Conservation (phyloP, 2,797 vertebrate genomes). For the Protonibea diacanthus region DNA sequence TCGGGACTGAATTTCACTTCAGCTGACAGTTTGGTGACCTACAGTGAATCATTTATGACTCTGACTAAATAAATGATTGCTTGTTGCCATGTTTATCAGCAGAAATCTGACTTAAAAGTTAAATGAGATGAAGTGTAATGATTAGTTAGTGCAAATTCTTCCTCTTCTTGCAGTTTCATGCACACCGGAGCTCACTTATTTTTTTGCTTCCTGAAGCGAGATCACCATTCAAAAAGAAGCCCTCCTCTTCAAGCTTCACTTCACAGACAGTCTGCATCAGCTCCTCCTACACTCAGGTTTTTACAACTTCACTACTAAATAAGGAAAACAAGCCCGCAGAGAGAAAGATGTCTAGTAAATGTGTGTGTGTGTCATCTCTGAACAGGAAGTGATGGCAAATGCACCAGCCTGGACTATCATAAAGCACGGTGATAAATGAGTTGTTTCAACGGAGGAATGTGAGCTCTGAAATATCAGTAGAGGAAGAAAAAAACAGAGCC, state of each 20-base stretch:
- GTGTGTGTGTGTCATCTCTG: conserved; percentile 32
- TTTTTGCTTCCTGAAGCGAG: background rate
- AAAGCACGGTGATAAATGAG: conserved; percentile 9
- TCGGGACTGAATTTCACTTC: background rate
- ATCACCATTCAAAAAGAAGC: background rate
- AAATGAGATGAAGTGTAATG: background rate
- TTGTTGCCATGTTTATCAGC: background rate
- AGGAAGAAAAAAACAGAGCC: conserved; percentile 10
- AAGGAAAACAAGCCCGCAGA: conserved; percentile 49
- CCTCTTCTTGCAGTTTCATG: background rate
- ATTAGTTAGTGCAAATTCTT: no score
- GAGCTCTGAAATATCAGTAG: conserved; percentile 34
- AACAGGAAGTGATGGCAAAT: conserved; percentile 47
- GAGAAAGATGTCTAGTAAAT: conserved; percentile 7
- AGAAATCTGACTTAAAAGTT: background rate
- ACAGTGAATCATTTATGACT: conserved; percentile 3
- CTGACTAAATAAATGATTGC: background rate
- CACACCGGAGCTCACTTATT: background rate
- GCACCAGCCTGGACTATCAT: conserved; percentile 12
- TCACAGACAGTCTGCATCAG: conserved; percentile 2
- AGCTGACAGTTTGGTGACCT: background rate
- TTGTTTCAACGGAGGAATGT: conserved; percentile 63
- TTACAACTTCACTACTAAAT: conserved; percentile 61
- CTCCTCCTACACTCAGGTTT: conserved; percentile 34
- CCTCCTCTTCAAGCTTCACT: conserved; percentile 11